Conservation (phyloP, 2,888 invertebrate genomes). For the Eilema sororculum region DNA sequence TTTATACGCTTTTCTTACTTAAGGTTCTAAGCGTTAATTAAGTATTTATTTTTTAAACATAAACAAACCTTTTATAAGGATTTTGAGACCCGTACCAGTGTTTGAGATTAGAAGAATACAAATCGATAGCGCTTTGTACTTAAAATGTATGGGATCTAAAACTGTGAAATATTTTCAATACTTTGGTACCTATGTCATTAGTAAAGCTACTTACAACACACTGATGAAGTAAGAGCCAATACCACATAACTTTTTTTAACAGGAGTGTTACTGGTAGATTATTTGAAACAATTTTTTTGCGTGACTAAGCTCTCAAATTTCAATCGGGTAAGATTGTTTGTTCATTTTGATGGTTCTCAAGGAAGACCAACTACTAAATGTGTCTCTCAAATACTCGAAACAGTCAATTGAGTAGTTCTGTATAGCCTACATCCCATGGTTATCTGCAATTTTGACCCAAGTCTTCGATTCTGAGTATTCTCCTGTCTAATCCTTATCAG, state of each 20-base stretch:
- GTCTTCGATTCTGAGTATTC: not conserved
- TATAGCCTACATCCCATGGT: no score
- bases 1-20: slow-evolving; percentile 83
- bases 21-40: slow-evolving; percentile 83
- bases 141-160: slow-evolving; percentile 25
- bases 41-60: slow-evolving; percentile 80
- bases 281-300: no score
- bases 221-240: not conserved
- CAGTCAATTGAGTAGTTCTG: no score
- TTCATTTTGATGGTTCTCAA: no score
- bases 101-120: slow-evolving; percentile 79
- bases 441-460: no score
- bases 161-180: not conserved
- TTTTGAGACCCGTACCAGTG: slow-evolving; percentile 63
- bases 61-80: slow-evolving; percentile 44
- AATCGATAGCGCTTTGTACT: slow-evolving; percentile 38
- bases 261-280: not conserved
- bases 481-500: not conserved
- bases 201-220: no score
- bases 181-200: not conserved
- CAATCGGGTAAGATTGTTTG: no score
- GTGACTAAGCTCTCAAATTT: no score
- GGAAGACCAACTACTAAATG: no score
- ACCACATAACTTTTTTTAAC: no score
- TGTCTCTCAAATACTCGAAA: no score